These are phyloP conservation scores for Coracias cyanogaster DNA, from an alignment of 2,797 vertebrate species.

Conservation along the genomic window DNA sequence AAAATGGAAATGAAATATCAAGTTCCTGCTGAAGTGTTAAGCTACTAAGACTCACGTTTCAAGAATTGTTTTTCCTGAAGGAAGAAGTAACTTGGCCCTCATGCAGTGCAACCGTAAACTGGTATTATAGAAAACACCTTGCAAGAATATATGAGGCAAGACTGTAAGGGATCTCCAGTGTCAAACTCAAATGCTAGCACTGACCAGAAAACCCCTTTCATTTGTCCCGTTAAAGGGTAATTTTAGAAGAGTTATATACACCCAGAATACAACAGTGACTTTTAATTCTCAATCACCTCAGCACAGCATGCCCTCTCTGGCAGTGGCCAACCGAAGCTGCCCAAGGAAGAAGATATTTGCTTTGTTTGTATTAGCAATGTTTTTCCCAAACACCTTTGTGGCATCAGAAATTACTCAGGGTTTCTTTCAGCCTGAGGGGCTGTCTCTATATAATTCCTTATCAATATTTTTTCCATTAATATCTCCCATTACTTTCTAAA, in stretches of 20 bases:
- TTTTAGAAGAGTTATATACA: not conserved
- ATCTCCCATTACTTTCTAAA: not conserved
- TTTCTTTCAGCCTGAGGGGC: not conserved
- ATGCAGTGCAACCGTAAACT: not conserved
- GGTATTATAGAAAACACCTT: not conserved
- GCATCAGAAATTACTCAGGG: not conserved
- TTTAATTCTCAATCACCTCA: not conserved
- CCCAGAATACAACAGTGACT: fast-evolving
- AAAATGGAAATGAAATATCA: not conserved
- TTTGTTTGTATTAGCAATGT: not conserved
- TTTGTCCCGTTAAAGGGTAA: not conserved
- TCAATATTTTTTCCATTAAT: not conserved
- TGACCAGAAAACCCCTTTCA: not conserved
- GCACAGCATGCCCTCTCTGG: not conserved
- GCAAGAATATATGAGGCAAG: not conserved
- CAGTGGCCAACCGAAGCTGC: not conserved
- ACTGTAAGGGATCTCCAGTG: fast-evolving
- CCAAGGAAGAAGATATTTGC: not conserved
- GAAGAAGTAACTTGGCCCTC: not conserved
- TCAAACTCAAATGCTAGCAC: not conserved
- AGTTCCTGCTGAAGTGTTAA: not conserved
- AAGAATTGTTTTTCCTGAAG: not conserved
- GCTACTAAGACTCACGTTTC: not conserved
- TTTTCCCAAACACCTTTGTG: not conserved
- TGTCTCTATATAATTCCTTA: not conserved